Base-by-base conservation (phyloP, 2,113 vertebrate species). In the Pelvicachromis taeniatus region DNA sequence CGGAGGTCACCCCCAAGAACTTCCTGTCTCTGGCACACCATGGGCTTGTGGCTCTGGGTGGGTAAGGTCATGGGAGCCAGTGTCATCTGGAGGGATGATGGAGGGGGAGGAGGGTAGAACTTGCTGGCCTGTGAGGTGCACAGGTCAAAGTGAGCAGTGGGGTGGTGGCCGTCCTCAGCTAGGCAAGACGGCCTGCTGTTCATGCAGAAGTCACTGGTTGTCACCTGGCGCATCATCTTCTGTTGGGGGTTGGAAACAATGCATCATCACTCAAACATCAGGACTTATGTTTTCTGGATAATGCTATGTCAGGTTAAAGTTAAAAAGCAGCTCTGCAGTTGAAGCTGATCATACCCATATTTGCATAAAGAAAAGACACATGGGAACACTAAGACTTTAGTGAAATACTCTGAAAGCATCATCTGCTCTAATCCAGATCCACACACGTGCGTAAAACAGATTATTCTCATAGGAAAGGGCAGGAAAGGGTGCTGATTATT, bases 161-260 rank as follows among this genome's bases (percentile, higher is more conserved):
- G 93, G 94, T 97, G 97, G 94, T 97, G 96, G 45, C 91, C 95
- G 79, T 99, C 98, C 88, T 99, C 98, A 1, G 92, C 97, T 12
- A 99, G 96, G 91, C 98, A 99, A 13, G 98, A 98, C 61, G 97
- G 97, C 94, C 98, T 97, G 94, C 97, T 95, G 1, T 94, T 97
- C 94, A 98, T 97, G 94, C 98, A 99, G 96, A 97, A 99, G 87
- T 98, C 97, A 78, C 96, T 93, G 96, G 93, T 97, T 84, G 97
- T 95, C 94, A 98, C 98, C 78, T 98, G 98, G 93, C 98, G 98
- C 98, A 99, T 99, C 97, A 99, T 99, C 96, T 96, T 99, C 97
- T 97, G 93, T 87, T 96, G 87, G 85, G 94, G 65, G 90, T 94
- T 81, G 85, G 4, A 95, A 78, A 91, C 2, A 78, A 77, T 7